phyloP scores from a whole-genome alignment of 2,888 invertebrate genomes.

The Clunio marinus region DNA sequence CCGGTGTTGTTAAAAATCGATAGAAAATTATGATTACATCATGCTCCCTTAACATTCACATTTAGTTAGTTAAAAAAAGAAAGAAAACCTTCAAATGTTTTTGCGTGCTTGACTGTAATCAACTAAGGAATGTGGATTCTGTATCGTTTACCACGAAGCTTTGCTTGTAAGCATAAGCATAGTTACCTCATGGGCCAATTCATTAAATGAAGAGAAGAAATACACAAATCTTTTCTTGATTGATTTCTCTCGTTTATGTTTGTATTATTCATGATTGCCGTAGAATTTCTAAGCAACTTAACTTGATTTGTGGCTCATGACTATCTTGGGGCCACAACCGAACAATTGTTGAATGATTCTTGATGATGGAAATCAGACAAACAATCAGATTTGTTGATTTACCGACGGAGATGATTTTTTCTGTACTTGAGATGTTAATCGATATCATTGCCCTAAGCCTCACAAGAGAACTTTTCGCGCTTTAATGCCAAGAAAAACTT shows the following conservation, averaged over 20 bases:
- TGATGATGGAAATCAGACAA: slow-evolving; percentile 2
- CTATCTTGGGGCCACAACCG: background rate
- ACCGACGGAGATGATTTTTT: too few species aligned
- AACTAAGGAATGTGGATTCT: background rate
- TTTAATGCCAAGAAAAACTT: too few species aligned
- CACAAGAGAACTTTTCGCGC: too few species aligned
- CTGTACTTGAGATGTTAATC: too few species aligned
- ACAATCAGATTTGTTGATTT: background rate
- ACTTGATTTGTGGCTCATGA: slow-evolving; percentile 34
- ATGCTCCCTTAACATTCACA: too few species aligned
- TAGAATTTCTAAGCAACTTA: slow-evolving; percentile 32
- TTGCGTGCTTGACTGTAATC: background rate
- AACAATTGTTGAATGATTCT: background rate
- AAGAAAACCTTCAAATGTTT: background rate
- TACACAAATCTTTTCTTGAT: slow-evolving; percentile 36
- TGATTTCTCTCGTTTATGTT: slow-evolving; percentile 35
- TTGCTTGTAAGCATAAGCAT: background rate
- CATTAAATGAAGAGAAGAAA: slow-evolving; percentile 22
- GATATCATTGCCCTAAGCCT: background rate
- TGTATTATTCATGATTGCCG: slow-evolving; percentile 34
- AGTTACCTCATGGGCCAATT: slow-evolving; percentile 19
- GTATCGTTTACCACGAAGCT: too few species aligned
- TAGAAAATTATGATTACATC: background rate
- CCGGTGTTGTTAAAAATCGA: too few species aligned
- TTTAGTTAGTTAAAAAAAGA: background rate